These are phyloP conservation scores for Hyphantria cunea DNA, from an alignment of 1,140 invertebrate genomes.

Conservation along the genomic window DNA sequence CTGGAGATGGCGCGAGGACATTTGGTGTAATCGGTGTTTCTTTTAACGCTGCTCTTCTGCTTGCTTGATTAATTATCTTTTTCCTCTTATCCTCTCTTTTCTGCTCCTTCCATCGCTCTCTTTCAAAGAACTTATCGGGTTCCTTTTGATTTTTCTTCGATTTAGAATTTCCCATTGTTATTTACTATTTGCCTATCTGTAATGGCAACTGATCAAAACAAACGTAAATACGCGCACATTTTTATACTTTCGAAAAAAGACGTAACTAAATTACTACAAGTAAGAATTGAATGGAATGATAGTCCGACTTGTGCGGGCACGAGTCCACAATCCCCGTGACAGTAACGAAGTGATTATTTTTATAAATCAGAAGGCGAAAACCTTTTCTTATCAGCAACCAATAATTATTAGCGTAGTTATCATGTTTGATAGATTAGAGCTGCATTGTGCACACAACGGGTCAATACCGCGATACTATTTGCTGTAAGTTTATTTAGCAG, in stretches of 20 bases:
- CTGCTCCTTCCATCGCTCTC: slow-evolving; percentile 66
- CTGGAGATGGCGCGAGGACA: slow-evolving; percentile 28
- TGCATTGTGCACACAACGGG: slow-evolving; percentile 41
- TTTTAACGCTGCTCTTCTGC: slow-evolving; percentile 51
- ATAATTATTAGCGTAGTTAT: slow-evolving; percentile 61
- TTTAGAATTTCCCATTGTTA: slow-evolving; percentile 75
- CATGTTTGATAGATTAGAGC: slow-evolving; percentile 47
- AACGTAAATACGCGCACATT: slow-evolving; percentile 18
- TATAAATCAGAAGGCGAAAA: slow-evolving; percentile 43
- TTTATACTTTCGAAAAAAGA: slow-evolving; percentile 1
- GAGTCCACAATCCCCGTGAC: slow-evolving; percentile 33
- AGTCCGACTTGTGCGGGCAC: slow-evolving; percentile 14
- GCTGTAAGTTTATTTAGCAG: neutral
- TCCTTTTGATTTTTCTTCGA: slow-evolving; percentile 68
- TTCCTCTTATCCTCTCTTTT: slow-evolving; percentile 64
- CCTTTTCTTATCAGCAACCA: slow-evolving; percentile 54
- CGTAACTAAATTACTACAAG: neutral
- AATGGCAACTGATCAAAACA: neutral
- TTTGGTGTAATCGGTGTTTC: slow-evolving; percentile 44
- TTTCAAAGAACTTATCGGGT: slow-evolving; percentile 73
- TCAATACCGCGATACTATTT: slow-evolving; percentile 1
- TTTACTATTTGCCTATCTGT: neutral
- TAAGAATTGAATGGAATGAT: neutral
- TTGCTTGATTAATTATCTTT: slow-evolving; percentile 46
- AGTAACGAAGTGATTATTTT: slow-evolving; percentile 46